Evolutionary conservation across 2,113 vertebrate species (phyloP).

Genomic region (Vulpes ferrilata): DNA sequence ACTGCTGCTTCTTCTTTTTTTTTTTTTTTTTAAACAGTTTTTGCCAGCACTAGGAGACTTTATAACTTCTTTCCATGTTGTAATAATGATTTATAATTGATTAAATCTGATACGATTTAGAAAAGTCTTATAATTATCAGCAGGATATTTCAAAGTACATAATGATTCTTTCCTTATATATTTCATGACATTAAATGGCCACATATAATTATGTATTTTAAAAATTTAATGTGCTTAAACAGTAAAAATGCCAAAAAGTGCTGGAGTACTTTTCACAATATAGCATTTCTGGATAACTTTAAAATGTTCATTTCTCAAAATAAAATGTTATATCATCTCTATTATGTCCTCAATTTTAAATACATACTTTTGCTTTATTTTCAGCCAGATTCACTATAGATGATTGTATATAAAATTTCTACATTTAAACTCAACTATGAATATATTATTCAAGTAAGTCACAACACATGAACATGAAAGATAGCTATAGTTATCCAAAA

Average conservation of each 20-base stretch:
- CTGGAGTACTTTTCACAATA: slow-evolving; percentile 10
- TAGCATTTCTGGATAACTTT: slow-evolving; percentile 47
- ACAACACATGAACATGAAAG: neutral
- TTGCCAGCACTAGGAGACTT: slow-evolving; percentile 14
- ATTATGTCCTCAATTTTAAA: slow-evolving; percentile 49
- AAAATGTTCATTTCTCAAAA: slow-evolving; percentile 65
- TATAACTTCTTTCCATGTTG: slow-evolving; percentile 33
- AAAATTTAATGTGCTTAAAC: slow-evolving; percentile 61
- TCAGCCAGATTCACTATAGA: slow-evolving; percentile 45
- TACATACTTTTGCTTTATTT: neutral
- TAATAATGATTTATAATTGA: slow-evolving; percentile 60
- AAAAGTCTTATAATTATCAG: slow-evolving; percentile 34
- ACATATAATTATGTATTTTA: slow-evolving; percentile 67
- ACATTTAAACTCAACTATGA: slow-evolving; percentile 46
- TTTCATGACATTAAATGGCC: slow-evolving; percentile 23
- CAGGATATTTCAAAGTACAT: slow-evolving; percentile 35
- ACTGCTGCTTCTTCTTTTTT: neutral
- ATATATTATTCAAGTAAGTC: slow-evolving; percentile 32
- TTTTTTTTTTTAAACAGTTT: neutral
- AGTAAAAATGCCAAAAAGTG: slow-evolving; percentile 39
- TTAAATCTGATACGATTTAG: slow-evolving; percentile 37
- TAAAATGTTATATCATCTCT: slow-evolving; percentile 18
- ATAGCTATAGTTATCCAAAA: slow-evolving; percentile 56
- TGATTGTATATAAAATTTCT: neutral
- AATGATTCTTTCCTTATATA: neutral